phyloP scores from a whole-genome alignment of 2,113 vertebrate genomes.

The mouse (Mus musculus) region DNA sequence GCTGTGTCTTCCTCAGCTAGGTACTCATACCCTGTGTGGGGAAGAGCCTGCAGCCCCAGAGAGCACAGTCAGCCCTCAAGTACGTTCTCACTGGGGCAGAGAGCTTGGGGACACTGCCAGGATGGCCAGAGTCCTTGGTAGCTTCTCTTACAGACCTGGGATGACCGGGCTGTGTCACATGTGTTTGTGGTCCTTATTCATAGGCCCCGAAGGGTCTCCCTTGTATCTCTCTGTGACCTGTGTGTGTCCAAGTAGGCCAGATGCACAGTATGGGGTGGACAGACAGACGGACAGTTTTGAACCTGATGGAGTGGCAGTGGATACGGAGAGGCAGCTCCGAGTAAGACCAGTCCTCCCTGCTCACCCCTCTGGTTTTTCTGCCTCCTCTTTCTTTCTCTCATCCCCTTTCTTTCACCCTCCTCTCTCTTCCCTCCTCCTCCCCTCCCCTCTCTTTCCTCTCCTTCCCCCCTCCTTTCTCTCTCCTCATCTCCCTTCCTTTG shows the following conservation, averaged over 20 bases:
- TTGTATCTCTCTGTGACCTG: not conserved
- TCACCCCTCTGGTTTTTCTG: not conserved
- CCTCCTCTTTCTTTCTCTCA: not conserved
- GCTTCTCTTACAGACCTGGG: not conserved
- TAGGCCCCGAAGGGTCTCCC: too few species aligned
- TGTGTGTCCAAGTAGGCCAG: rapidly evolving
- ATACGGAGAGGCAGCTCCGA: not conserved
- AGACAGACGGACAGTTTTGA: not conserved
- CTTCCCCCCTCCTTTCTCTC: not conserved
- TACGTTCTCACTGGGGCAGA: not conserved
- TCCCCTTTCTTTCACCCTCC: too few species aligned
- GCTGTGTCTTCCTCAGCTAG: not conserved
- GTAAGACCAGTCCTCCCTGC: rapidly evolving
- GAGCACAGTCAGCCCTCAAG: not conserved
- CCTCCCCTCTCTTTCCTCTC: not conserved
- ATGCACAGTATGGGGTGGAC: not conserved
- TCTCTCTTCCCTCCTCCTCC: not conserved
- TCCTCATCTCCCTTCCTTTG: not conserved
- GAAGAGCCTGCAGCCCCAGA: not conserved
- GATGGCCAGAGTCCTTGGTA: not conserved
- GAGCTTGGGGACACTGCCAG: not conserved
- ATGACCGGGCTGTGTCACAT: not conserved
- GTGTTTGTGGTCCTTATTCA: rapidly evolving
- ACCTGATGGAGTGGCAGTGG: not conserved
- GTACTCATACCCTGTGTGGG: too few species aligned